Evolutionary conservation across 2,888 invertebrate genomes (phyloP).

Genomic region (Eupithecia subfuscata): DNA sequence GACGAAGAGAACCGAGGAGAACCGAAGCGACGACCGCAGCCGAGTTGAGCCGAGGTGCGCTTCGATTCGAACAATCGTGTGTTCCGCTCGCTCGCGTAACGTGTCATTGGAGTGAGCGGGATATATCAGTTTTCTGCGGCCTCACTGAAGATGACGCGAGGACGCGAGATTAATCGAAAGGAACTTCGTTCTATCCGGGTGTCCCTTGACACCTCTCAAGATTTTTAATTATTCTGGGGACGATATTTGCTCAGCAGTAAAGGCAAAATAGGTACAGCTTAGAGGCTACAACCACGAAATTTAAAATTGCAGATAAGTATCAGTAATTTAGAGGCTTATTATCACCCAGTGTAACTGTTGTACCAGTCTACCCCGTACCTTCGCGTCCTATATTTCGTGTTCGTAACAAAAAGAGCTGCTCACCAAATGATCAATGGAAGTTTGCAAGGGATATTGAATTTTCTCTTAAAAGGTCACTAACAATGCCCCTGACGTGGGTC

Average conservation of each 20-base stretch:
- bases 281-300: background rate
- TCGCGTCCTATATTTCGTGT: constrained; percentile 35
- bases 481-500: constrained; percentile 67
- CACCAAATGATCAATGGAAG: constrained; percentile 60
- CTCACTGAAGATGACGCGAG: no score
- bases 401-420: constrained; percentile 54
- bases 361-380: background rate
- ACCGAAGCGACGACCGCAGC: no score
- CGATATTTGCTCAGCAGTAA: background rate
- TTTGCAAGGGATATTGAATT: constrained; percentile 65
- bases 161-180: no score
- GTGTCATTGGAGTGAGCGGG: no score
- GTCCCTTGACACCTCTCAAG: no score
- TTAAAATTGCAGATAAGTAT: background rate
- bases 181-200: no score
- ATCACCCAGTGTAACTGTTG: background rate
- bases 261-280: background rate
- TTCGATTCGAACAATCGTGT: no score
- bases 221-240: background rate
- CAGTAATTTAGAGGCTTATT: background rate
- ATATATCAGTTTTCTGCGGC: no score
- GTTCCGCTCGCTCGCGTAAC: no score
- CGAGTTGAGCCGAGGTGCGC: no score
- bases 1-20: no score
- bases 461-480: constrained; percentile 60